Evolutionary conservation across 2,113 vertebrate genomes (phyloP).

Genomic region (Physeter macrocephalus): DNA sequence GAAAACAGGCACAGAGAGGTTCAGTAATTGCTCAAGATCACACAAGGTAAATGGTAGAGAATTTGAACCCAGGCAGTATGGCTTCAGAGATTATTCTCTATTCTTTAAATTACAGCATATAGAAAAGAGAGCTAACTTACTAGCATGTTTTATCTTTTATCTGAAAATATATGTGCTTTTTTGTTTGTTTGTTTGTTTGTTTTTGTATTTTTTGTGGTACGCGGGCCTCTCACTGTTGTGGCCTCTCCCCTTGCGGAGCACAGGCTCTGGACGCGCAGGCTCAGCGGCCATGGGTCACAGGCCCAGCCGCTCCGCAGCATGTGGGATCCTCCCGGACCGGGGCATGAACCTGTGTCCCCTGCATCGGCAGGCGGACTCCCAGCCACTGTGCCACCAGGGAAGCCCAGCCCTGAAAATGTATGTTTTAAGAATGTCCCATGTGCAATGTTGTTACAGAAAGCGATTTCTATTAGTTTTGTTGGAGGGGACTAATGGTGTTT

Average conservation of each 20-base stretch:
- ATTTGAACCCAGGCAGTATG: not conserved
- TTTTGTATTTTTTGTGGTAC: too few relatives aligned
- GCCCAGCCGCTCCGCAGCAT: too few relatives aligned
- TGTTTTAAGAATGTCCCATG: not conserved
- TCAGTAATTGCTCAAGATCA: not conserved
- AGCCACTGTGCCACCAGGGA: too few relatives aligned
- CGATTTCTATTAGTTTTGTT: not conserved
- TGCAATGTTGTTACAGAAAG: not conserved
- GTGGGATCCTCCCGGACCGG: too few relatives aligned
- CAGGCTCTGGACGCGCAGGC: too few relatives aligned
- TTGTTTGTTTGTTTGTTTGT: too few relatives aligned
- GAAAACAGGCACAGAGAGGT: not conserved
- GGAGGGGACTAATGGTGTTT: not conserved
- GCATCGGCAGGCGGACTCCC: too few relatives aligned
- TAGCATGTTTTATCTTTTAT: not conserved
- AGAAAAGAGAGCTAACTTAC: not conserved
- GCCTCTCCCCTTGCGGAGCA: too few relatives aligned
- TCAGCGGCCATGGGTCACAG: too few relatives aligned
- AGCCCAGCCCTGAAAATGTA: not conserved
- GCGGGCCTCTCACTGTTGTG: too few relatives aligned
- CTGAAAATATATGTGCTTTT: not conserved
- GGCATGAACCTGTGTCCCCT: too few relatives aligned
- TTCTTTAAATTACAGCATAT: not conserved
- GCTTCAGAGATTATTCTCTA: not conserved
- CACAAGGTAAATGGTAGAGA: not conserved